Evolutionary conservation across 2,113 vertebrate genomes (phyloP), one percentile per base, ranked within the genome.

Genomic region (Phodopus roborovskii): DNA sequence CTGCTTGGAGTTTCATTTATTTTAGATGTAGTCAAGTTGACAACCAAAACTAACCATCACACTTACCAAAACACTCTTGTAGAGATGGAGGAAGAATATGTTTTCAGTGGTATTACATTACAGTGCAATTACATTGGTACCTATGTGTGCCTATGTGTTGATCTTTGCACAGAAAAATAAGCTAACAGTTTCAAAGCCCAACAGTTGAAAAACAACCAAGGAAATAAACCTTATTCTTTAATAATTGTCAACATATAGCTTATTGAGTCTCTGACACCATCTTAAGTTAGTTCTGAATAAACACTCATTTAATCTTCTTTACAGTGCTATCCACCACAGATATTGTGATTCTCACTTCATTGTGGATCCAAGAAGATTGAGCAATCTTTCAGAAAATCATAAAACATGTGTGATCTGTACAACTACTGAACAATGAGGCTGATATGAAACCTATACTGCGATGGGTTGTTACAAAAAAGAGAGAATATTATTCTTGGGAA

Each of bases 61-160:
- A n/a, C 1, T 60, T 82, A 71, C 90, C 90, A 78, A 97, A 91
- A 83, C 36, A 1, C 45, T 94, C 77, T 95, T 45, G 10, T 19
- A 88, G 45, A 86, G 36, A 22, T 39, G 3, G 36, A 75, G 3
- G 33, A 64, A 84, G 33, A 75, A 78, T 22, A 5, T 70, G 30
- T 87, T 53, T 60, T 13, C 45, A 7, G 4, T n/a, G 70, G 3
- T 3, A 11, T 70, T 17, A 10, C 36, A n/a, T n/a, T n/a, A n/a
- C n/a, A n/a, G n/a, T 64, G 12, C 2, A 53, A 56, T 56, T 8
- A 48, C 9, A 45, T n/a, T 16, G 33, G n/a, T 16, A 15, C 12
- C 3, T 71, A 2, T 64, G 60, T 45, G 26, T 64, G 3, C 28
- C 7, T 48, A 45, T 17, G 20, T 39, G 36, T 11, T 64, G 58